phyloP scores from a whole-genome alignment of 2,113 vertebrate genomes.

The Tyrannus savana region DNA sequence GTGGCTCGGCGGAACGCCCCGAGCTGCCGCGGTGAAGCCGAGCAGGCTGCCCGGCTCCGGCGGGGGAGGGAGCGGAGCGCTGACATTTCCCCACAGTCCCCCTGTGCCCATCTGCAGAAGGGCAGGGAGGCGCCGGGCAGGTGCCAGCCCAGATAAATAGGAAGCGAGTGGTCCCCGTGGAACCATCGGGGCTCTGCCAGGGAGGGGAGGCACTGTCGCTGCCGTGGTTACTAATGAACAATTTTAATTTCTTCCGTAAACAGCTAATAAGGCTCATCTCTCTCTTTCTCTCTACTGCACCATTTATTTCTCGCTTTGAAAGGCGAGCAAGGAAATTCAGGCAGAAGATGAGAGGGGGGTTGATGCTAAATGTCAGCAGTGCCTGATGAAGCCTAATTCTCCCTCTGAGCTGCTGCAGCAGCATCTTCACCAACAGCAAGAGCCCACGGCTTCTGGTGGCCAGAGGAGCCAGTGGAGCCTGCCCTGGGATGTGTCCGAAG shows the following conservation, averaged over 20 bases:
- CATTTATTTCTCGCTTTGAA: conserved; percentile 48
- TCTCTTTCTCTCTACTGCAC: conserved; percentile 36
- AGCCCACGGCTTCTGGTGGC: accelerated
- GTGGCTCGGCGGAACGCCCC: background rate
- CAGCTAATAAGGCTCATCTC: conserved; percentile 63
- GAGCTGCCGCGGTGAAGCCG: background rate
- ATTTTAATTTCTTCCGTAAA: conserved; percentile 64
- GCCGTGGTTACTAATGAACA: conserved; percentile 37
- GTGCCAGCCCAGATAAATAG: background rate
- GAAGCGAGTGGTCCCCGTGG: background rate
- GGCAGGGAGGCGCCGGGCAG: conserved; percentile 5
- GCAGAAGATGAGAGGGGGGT: background rate
- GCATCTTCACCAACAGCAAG: accelerated
- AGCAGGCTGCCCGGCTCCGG: background rate
- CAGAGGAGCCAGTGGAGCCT: background rate
- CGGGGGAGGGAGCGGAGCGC: background rate
- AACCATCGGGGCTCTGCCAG: background rate
- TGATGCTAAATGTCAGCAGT: conserved; percentile 39
- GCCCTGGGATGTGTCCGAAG: background rate
- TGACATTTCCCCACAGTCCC: conserved; percentile 44
- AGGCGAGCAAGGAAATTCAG: conserved; percentile 14
- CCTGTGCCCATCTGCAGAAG: conserved; percentile 28
- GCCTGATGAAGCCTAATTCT: background rate
- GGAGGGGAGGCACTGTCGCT: background rate
- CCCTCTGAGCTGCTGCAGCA: background rate